phyloP scores from a whole-genome alignment of 2,113 vertebrate species.

The Xiphophorus hellerii region DNA sequence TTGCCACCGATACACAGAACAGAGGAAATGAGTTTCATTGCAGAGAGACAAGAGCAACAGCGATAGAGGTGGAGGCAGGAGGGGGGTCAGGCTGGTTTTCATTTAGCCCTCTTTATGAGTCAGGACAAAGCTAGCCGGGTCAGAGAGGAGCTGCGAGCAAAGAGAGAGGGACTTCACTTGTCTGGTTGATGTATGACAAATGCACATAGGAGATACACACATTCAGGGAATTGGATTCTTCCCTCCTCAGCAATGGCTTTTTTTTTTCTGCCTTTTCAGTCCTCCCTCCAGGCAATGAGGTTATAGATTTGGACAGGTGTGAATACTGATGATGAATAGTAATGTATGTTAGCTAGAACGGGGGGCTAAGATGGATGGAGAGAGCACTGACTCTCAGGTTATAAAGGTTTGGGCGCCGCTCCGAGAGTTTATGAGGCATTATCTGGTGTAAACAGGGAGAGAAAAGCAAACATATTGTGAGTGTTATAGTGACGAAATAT shows the following conservation, averaged over 20 bases:
- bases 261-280: neutral
- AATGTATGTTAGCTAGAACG: conserved; percentile 49
- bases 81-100: conserved; percentile 48
- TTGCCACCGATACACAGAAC: conserved; percentile 27
- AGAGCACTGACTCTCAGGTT: conserved; percentile 35
- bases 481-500: conserved; percentile 1
- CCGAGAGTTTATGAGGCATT: conserved; percentile 28
- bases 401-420: conserved; percentile 16
- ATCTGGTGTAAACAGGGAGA: conserved; percentile 42
- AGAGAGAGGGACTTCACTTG: conserved; percentile 61
- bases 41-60: conserved; percentile 42
- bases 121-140: conserved; percentile 53
- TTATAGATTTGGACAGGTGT: conserved; percentile 67
- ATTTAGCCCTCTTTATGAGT: conserved; percentile 71
- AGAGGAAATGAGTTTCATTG: conserved; percentile 72
- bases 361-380: conserved; percentile 54
- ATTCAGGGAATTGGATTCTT: conserved; percentile 61
- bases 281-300: conserved; percentile 41
- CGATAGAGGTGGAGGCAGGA: neutral
- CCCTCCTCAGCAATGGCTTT: conserved; percentile 44
- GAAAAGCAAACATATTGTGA: conserved; percentile 31
- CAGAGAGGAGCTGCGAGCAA: conserved; percentile 53
- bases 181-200: conserved; percentile 72
- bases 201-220: conserved; percentile 43
- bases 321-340: conserved; percentile 70